These are phyloP conservation scores for Eptesicus fuscus DNA, from an alignment of 2,113 vertebrate genomes.

Conservation along the genomic window DNA sequence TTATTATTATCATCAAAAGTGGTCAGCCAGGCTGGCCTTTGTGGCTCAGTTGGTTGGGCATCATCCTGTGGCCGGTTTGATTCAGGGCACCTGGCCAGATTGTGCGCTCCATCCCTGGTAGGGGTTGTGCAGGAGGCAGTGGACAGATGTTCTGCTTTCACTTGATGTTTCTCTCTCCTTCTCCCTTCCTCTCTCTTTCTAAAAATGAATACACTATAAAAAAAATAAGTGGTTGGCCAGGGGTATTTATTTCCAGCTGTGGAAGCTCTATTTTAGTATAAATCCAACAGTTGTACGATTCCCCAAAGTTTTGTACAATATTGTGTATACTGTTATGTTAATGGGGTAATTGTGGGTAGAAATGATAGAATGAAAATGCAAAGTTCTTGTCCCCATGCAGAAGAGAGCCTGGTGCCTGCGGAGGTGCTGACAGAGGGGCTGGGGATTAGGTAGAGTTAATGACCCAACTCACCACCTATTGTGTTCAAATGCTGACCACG, in stretches of 20 bases:
- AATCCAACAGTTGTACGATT: background rate
- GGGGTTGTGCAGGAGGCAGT: background rate
- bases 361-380: fast-evolving
- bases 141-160: background rate
- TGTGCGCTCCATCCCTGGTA: background rate
- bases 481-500: background rate
- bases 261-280: background rate
- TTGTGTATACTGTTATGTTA: background rate
- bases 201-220: background rate
- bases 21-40: background rate
- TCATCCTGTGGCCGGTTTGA: background rate
- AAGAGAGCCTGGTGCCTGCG: background rate
- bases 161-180: background rate
- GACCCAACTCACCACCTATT: background rate
- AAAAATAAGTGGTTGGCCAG: background rate
- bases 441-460: background rate
- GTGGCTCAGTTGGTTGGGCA: background rate
- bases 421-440: fast-evolving
- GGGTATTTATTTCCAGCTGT: background rate
- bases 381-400: background rate
- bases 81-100: background rate
- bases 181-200: background rate
- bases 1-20: background rate
- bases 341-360: background rate
- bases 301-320: background rate